Base-by-base conservation (phyloP, 2,888 invertebrate genomes). In the Arge pagana region DNA sequence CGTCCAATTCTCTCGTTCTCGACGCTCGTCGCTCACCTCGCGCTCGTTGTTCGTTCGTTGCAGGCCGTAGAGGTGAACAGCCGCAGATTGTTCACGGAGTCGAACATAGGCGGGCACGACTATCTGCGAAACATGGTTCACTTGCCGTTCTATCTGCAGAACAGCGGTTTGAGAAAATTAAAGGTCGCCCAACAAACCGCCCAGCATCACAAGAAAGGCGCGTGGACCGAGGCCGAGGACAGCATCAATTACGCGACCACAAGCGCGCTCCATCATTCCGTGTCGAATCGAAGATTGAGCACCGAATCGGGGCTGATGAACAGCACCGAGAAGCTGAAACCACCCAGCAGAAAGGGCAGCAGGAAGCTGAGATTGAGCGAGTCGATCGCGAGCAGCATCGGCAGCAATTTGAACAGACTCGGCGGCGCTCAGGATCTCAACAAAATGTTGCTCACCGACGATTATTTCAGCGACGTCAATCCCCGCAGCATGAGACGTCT, bases 381-480 rank as follows among this genome's bases (percentile, higher is more conserved):
- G 65, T 94, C 93, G 0, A 86, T 94, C 7, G 94, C 93, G 0
- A 93, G 93, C 69, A 93, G 93, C 2, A 89, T 95, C 53, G 93
- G 93, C 18, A 93, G 93, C 23, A 91, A 93, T 72, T 79, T 93
- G 55, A 90, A 93, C 77, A 82, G 89, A 50, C 79, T 86, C 41
- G 85, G 87, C 1, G 90, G 89, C 3, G 89, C 90, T 1, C 89
- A 89, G 35, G 83, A 83, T 67, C 72, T 83, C n/a, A 83, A 91
- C 33, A 87, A 92, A 64, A 93, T 95, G 80, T 81, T 98, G 60
- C 83, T 96, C 15, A 96, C 96, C 1, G 97, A 97, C 71, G 97
- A 98, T 77, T 99, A 99, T 81, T 98, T 99, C 78, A 96, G 96
- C 67, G 98, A 98, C 77, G 95, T 99, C 58, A 99, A 97, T 80